Conservation (phyloP, 2,113 vertebrate genomes). For the Phalacrocorax brasilianus region DNA sequence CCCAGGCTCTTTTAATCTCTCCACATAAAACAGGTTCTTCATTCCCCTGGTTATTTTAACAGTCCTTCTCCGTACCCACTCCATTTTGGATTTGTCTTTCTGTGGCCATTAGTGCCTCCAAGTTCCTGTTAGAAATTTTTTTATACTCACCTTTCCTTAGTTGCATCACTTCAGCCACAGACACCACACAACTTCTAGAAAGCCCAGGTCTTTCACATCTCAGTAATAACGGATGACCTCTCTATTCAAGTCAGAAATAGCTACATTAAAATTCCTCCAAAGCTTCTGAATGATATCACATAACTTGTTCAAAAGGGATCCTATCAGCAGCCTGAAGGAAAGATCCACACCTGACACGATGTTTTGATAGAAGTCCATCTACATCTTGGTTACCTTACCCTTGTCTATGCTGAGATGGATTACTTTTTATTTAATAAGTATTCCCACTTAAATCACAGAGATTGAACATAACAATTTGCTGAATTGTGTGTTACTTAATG, state of each 20-base stretch:
- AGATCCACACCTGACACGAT: not conserved
- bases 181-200: not conserved
- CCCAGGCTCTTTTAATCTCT: not conserved
- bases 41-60: not conserved
- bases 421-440: not conserved
- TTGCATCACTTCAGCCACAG: not conserved
- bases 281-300: not conserved
- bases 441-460: not conserved
- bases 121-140: not conserved
- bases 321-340: not conserved
- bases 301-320: not conserved
- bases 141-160: not conserved
- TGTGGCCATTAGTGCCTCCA: not conserved
- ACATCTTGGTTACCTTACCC: not conserved
- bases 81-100: not conserved
- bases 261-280: not conserved
- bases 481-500: not conserved
- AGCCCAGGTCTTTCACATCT: not conserved
- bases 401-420: not conserved
- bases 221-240: not conserved
- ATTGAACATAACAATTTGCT: not conserved
- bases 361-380: not conserved
- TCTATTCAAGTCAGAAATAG: not conserved
- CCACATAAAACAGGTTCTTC: not conserved
- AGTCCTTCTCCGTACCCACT: not conserved